Conservation (phyloP, 1,140 invertebrate species). For the Aporrectodea caliginosa region DNA sequence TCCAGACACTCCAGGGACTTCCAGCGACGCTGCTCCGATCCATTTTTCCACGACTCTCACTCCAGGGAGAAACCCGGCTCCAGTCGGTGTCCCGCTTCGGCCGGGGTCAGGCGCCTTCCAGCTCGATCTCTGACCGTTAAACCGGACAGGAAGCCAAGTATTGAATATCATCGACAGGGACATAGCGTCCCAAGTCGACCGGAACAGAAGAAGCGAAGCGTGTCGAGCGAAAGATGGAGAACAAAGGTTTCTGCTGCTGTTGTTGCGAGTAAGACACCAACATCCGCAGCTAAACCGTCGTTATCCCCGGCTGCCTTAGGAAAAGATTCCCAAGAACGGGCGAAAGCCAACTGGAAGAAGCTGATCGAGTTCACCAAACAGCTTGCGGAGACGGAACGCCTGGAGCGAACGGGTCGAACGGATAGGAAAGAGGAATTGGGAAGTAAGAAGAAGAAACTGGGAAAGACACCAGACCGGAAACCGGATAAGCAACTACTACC, state of each 20-base stretch:
- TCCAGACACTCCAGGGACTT: constrained; percentile 7
- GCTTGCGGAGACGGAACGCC: background rate
- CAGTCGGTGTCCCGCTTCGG: too few species aligned
- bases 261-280: too few species aligned
- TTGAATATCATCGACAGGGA: background rate
- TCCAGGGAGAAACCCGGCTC: background rate
- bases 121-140: background rate
- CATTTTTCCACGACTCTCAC: background rate
- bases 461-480: background rate
- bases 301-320: too few species aligned
- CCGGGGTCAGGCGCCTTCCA: background rate
- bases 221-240: too few species aligned
- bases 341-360: constrained; percentile 18
- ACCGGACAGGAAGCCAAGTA: background rate
- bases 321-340: constrained; percentile 8
- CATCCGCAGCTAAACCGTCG: too few species aligned
- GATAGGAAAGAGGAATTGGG: background rate
- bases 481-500: background rate
- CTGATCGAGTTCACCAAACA: constrained; percentile 10
- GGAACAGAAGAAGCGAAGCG: background rate
- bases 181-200: background rate
- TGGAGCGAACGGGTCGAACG: background rate
- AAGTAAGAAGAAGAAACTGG: background rate
- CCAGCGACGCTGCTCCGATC: background rate
- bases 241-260: too few species aligned